Conservation (phyloP, 1,140 invertebrate genomes). For the Papilio machaon region DNA sequence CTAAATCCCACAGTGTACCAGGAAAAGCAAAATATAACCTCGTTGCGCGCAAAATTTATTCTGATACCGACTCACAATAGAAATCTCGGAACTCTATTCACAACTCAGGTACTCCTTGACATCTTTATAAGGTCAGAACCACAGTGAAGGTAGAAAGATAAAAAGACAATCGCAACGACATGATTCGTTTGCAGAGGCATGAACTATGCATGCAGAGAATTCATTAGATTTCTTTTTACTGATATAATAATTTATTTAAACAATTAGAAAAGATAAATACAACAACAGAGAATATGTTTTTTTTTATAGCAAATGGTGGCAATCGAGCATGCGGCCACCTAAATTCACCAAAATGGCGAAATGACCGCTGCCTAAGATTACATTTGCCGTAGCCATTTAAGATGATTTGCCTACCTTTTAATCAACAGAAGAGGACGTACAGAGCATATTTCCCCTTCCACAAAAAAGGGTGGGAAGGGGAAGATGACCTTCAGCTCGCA, state of each 20-base stretch:
- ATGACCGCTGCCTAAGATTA: too few species aligned
- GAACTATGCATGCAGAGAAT: background rate
- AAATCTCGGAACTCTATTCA: background rate
- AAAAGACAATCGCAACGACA: background rate
- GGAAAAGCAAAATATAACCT: slow-evolving; percentile 1
- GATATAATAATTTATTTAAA: background rate
- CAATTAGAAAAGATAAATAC: too few species aligned
- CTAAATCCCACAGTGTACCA: background rate
- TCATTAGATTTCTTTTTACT: background rate
- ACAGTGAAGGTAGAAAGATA: background rate
- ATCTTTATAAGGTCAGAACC: background rate
- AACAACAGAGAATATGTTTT: too few species aligned
- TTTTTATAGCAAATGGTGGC: too few species aligned
- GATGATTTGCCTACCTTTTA: too few species aligned
- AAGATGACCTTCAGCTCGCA: too few species aligned
- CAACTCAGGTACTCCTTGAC: background rate
- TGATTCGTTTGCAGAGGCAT: background rate
- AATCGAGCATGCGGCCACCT: too few species aligned
- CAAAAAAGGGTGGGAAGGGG: too few species aligned
- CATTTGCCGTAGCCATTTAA: too few species aligned
- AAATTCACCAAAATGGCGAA: too few species aligned
- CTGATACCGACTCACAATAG: background rate
- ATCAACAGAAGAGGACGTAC: too few species aligned
- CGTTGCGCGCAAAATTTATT: background rate
- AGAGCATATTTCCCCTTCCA: too few species aligned